phyloP scores from a whole-genome alignment of 2,113 vertebrate genomes.

The Anseranas semipalmata region DNA sequence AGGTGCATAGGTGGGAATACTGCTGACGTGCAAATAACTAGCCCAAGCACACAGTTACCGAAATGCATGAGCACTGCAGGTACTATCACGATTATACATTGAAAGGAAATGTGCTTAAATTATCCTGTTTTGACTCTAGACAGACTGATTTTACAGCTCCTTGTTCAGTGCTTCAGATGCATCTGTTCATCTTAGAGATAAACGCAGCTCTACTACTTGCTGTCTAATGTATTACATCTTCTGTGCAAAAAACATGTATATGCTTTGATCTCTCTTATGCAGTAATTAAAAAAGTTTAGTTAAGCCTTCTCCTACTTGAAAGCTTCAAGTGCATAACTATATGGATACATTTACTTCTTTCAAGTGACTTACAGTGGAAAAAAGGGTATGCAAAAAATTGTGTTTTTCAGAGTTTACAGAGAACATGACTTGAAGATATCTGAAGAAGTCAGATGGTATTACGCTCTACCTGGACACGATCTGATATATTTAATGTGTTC shows the following conservation, averaged over 20 bases:
- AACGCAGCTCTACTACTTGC: neutral
- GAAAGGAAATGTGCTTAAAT: neutral
- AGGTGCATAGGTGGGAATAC: accelerated
- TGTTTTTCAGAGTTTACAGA: neutral
- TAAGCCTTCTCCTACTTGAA: neutral
- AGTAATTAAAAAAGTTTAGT: neutral
- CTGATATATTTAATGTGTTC: neutral
- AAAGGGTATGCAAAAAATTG: neutral
- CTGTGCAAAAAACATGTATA: accelerated
- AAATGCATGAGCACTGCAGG: neutral
- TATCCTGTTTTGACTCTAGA: neutral
- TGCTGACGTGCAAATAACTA: accelerated
- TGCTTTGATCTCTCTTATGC: neutral
- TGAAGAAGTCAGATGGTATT: neutral
- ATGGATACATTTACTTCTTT: neutral
- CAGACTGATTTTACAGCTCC: neutral
- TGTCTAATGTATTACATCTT: neutral
- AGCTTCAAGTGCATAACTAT: neutral
- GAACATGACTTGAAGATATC: neutral
- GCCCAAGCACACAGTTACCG: neutral
- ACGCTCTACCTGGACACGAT: neutral
- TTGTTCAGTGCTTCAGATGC: neutral
- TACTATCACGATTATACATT: neutral
- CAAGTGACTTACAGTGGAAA: neutral
- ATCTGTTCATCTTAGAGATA: neutral